A percentile compares a stretch with the other conserved stretches of the same genome.
Evolutionary conservation across 2,113 vertebrate genomes (phyloP).

Genomic region (Tiliqua scincoides): DNA sequence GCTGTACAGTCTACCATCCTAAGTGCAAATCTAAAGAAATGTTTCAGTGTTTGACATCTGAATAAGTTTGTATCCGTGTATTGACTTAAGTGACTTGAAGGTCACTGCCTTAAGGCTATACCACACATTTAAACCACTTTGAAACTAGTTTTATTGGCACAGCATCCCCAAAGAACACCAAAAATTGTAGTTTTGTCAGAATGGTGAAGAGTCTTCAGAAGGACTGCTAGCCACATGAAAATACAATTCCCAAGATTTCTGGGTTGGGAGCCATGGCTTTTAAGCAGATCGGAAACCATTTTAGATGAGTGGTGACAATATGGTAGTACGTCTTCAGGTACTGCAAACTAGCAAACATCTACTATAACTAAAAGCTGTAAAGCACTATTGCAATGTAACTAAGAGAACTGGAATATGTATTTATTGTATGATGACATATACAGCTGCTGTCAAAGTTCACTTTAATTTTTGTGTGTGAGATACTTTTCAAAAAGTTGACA

Average conservation of each 20-base stretch:
- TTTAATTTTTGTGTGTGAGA: constrained; percentile 9
- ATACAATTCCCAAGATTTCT: not conserved
- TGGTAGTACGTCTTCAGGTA: not conserved
- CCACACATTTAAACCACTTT: not conserved
- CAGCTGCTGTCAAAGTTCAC: constrained; percentile 26
- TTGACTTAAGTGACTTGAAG: not conserved
- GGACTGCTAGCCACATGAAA: not conserved
- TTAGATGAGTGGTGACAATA: not conserved
- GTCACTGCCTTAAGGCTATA: not conserved
- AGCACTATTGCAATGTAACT: not conserved
- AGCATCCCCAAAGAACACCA: not conserved
- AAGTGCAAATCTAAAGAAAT: not conserved
- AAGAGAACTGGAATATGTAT: constrained; percentile 7
- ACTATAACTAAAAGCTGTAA: not conserved
- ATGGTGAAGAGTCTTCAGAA: not conserved
- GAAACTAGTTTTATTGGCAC: not conserved
- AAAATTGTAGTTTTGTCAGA: not conserved
- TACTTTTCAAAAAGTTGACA: constrained; percentile 3
- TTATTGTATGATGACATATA: constrained; percentile 11
- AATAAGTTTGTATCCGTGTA: not conserved
- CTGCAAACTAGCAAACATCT: constrained; percentile 12
- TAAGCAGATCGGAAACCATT: not conserved
- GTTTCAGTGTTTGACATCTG: not conserved
- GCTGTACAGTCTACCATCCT: not conserved
- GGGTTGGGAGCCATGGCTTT: not conserved